phyloP scores from a whole-genome alignment of 2,797 vertebrate genomes.

The Clarias laeviceps region DNA sequence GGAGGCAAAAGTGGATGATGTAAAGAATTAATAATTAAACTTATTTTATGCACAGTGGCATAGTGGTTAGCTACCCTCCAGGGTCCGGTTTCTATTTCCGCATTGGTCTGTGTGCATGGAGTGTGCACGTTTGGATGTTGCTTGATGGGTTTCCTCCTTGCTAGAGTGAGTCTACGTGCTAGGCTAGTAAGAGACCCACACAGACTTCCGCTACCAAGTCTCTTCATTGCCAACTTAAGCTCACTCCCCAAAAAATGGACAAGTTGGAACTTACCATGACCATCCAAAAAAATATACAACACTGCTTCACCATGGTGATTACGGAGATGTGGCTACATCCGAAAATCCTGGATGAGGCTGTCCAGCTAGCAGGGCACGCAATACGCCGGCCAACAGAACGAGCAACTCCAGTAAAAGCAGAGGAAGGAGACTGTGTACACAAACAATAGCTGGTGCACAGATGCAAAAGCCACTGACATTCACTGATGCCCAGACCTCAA shows the following conservation, averaged over 20 bases:
- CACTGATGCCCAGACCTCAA: constrained; percentile 18
- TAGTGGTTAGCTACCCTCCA: too few relatives aligned
- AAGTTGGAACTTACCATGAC: not conserved
- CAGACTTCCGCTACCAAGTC: not conserved
- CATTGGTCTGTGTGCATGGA: too few relatives aligned
- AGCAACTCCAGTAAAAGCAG: constrained; percentile 1
- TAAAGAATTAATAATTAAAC: not conserved
- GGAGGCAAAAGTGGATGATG: not conserved
- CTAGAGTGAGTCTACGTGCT: not conserved
- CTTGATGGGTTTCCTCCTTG: too few relatives aligned
- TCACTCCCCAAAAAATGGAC: not conserved
- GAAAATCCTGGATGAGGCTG: not conserved
- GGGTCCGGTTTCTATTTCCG: too few relatives aligned
- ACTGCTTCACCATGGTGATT: not conserved
- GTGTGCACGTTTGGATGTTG: too few relatives aligned
- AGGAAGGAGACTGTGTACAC: constrained; percentile 6
- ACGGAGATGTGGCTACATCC: not conserved
- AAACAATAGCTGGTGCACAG: constrained; percentile 26
- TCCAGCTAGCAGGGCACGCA: not conserved
- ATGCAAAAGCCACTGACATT: not conserved
- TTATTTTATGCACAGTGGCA: not conserved
- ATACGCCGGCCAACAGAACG: not conserved
- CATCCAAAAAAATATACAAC: not conserved
- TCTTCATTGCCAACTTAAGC: not conserved
- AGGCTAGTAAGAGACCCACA: not conserved